Base-by-base conservation (phyloP, 2,797 vertebrate genomes). In the Austrolebias charrua region DNA sequence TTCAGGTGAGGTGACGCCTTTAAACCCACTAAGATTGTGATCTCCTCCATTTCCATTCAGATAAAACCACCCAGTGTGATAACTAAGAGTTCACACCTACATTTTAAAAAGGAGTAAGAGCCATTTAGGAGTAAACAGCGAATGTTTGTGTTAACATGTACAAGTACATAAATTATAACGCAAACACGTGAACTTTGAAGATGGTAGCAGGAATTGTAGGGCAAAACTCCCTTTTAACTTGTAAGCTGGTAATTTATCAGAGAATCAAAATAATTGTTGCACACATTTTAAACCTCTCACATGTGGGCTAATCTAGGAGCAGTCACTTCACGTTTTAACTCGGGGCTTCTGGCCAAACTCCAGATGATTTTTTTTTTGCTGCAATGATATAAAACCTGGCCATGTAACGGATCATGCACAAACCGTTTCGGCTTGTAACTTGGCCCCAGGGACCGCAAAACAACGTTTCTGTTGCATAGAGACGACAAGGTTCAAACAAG, bases 1-100 rank as follows among this genome's bases (percentile, higher is more conserved):
- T 38, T 18, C 13, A 31, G 4, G 0, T 20, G 48, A 57, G 51
- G 67, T 60, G 57, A 38, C 0, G 50, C 71, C 77, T 59, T 63
- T 28, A 52, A 74, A 69, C 67, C 55, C 29, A 38, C 0, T 38
- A 13, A 60, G 73, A 58, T 63, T 60, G 51, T 0, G 24, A 9
- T 58, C 29, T 31, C 59, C 53, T 49, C 31, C 50, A 2, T 35
- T 63, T 57, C 55, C 68, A 65, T 46, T 78, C 14, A 47, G 54
- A 62, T 73, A 3, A 66, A 81, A 72, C 80, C 73, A 68, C 77
- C 75, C 69, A 68, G 75, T 2, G 52, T 29, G 73, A 70, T 13
- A 31, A 45, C 33, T n/a, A n/a, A 15, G 12, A 3, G 5, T n/a
- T 45, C 5, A 47, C 44, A 18, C n/a, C 44, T 46, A n/a, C 7